Percentiles rank a stretch among this genome's conserved stretches.
phyloP scores from a whole-genome alignment of 2,113 vertebrate species.

The Sceloporus tristichus region DNA sequence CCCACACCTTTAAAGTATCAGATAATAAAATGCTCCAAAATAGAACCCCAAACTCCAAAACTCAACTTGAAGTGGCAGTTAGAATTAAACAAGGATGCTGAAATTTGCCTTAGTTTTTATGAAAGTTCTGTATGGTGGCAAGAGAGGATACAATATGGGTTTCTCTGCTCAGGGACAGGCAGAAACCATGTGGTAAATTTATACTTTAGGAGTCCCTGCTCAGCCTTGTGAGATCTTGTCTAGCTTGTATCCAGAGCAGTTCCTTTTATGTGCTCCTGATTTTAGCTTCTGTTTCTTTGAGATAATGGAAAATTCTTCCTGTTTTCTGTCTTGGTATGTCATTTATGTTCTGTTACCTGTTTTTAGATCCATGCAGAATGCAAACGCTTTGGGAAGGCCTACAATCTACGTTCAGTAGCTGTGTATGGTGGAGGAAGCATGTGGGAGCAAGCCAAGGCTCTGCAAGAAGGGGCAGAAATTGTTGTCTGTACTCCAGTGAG shows the following conservation, averaged over 20 bases:
- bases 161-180: too few species aligned
- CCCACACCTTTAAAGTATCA: not conserved
- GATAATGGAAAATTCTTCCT: not conserved
- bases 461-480: constrained; percentile 98
- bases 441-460: constrained; percentile 99
- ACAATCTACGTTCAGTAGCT: constrained; percentile 94
- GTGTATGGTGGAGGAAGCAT: constrained; percentile 99
- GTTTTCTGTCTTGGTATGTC: not conserved
- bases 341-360: not conserved
- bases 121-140: not conserved
- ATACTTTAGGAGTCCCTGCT: too few species aligned
- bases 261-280: not conserved
- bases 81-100: too few species aligned
- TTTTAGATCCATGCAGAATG: constrained; percentile 95
- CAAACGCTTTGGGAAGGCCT: constrained; percentile 97
- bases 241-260: too few species aligned
- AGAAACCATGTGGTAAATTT: too few species aligned
- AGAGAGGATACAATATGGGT: too few species aligned
- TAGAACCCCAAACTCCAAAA: too few species aligned
- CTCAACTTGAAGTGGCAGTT: too few species aligned
- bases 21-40: not conserved
- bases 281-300: not conserved
- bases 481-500: constrained; percentile 99
- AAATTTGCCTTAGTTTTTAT: not conserved
- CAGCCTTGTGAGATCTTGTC: too few species aligned